Evolutionary conservation across 2,797 vertebrate species (phyloP).

Genomic region (Melanogrammus aeglefinus): DNA sequence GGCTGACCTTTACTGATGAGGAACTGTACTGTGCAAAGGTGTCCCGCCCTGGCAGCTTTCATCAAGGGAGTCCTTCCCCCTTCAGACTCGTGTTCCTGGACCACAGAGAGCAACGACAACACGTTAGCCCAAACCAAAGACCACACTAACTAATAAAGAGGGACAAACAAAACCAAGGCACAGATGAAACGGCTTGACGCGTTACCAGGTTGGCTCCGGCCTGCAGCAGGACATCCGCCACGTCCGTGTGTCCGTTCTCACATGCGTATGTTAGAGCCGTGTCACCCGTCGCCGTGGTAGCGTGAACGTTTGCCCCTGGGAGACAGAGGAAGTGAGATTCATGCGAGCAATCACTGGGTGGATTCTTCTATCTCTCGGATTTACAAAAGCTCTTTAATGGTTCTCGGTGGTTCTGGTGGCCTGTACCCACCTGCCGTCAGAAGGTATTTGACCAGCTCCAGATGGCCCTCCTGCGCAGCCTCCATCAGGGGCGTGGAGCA

Average conservation of each 20-base stretch:
- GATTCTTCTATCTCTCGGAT: neutral
- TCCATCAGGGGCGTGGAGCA: constrained; percentile 99
- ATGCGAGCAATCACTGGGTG: neutral
- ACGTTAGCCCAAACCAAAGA: neutral
- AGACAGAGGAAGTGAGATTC: constrained; percentile 4
- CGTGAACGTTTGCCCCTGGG: constrained; percentile 93
- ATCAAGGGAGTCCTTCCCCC: constrained; percentile 97
- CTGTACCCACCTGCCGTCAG: constrained; percentile 84
- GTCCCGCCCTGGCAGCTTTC: constrained; percentile 98
- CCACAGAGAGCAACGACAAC: constrained; percentile 27
- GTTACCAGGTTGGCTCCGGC: constrained; percentile 94
- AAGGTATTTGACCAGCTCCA: constrained; percentile 97
- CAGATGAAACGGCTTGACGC: constrained; percentile 12
- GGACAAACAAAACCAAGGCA: neutral
- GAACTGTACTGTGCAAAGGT: constrained; percentile 98
- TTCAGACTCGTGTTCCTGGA: constrained; percentile 97
- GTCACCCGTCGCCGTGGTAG: constrained; percentile 96
- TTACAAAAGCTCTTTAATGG: neutral
- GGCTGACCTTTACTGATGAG: constrained; percentile 95
- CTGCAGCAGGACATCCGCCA: constrained; percentile 95
- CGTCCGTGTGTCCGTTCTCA: constrained; percentile 98
- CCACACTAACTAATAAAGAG: neutral
- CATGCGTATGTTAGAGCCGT: constrained; percentile 97
- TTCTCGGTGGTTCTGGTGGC: neutral
- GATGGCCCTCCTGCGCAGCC: constrained; percentile 96